phyloP scores from a whole-genome alignment of 2,888 invertebrate genomes.

The Neria commutata region DNA sequence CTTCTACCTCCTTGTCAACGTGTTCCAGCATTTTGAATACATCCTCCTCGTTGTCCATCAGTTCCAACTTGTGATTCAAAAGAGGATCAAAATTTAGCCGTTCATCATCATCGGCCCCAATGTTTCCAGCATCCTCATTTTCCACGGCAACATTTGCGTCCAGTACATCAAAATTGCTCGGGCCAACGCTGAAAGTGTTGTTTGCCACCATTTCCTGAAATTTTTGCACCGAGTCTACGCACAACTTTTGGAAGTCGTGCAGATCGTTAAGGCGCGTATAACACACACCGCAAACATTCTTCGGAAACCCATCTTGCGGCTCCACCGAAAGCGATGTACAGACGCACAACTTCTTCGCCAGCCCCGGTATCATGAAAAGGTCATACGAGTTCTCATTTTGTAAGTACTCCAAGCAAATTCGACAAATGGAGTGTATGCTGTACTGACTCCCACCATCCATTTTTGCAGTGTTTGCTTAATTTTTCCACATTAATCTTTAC shows the following conservation, averaged over 20 bases:
- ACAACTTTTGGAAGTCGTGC: constrained; percentile 53
- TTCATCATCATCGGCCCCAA: constrained; percentile 47
- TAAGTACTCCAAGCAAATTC: constrained; percentile 52
- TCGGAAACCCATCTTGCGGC: constrained; percentile 55
- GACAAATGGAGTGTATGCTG: constrained; percentile 46
- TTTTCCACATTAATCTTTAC: neutral
- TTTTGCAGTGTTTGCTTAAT: neutral
- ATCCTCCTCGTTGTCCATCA: constrained; percentile 55
- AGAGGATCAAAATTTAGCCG: constrained; percentile 50
- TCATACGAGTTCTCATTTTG: constrained; percentile 48
- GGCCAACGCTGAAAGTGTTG: constrained; percentile 36
- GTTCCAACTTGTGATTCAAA: constrained; percentile 50
- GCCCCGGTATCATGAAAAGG: constrained; percentile 50
- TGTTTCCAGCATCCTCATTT: constrained; percentile 30
- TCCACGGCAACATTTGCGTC: constrained; percentile 37
- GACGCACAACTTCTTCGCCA: constrained; percentile 51
- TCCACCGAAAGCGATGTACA: constrained; percentile 56
- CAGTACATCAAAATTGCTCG: constrained; percentile 44
- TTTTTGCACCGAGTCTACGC: constrained; percentile 51
- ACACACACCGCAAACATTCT: constrained; percentile 51
- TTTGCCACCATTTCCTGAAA: constrained; percentile 49
- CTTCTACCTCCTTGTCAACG: constrained; percentile 51
- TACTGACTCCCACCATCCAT: neutral
- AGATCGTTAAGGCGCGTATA: constrained; percentile 51
- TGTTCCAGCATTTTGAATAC: constrained; percentile 55